Evolutionary conservation across 2,797 vertebrate species (phyloP), one percentile per base, ranked within the genome.

Genomic region (Stomatorhinus walkeri): DNA sequence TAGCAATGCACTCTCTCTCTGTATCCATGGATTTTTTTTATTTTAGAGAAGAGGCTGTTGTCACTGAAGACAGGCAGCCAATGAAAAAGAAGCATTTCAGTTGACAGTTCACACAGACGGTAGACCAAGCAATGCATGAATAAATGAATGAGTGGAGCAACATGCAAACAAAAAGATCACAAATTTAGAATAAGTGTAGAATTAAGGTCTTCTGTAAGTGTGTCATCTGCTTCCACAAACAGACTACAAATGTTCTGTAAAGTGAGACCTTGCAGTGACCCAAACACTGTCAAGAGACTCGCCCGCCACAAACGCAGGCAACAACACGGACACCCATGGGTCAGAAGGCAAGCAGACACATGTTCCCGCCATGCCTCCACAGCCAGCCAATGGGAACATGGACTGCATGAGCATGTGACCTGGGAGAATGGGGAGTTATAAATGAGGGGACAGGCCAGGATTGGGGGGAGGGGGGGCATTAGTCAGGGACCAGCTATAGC

Each of bases 91-190:
- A 87, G 92, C 51, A 43, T 1, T 36, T 87, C 49, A 87, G 90
- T 91, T 91, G 90, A 91, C 93, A n/a, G 90, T 92, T 92, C 94
- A 94, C 93, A 94, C 94, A 93, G 94, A 94, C 95, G 94, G 64
- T 94, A 86, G 94, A 94, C 92, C 93, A 94, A 93, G 92, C 93
- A 95, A 93, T 91, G 88, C 92, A 94, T 96, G 94, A 93, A 95
- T 95, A 95, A 93, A 95, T 95, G 94, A 95, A 96, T 94, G 92
- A 94, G 95, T 96, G 95, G 95, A 94, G 95, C 95, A 95, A 95
- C 95, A 95, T 93, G 90, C 92, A 93, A 93, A 95, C 93, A 93
- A 94, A 93, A 90, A 91, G 90, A 91, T 90, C 24, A 72, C 14
- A 72, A 72, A 72, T 72, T 36, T 85, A 43, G 16, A 43, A 43